phyloP scores from a whole-genome alignment of 2,888 invertebrate genomes.

The Octodonta nipae region DNA sequence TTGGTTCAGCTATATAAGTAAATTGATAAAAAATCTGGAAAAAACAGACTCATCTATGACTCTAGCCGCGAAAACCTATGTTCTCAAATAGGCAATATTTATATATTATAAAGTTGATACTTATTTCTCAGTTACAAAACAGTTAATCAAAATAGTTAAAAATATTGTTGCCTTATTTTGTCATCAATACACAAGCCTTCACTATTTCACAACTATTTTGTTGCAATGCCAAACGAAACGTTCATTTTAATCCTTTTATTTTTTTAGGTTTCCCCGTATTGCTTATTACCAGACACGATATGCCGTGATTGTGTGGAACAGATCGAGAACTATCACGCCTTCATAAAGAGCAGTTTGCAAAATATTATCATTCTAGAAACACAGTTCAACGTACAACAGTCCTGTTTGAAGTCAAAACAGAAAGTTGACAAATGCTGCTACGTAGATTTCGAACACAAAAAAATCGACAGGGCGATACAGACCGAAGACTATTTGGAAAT shows the following conservation, averaged over 20 bases:
- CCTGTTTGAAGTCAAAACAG: slow-evolving; percentile 31
- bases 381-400: slow-evolving; percentile 31
- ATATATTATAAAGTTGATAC: too few relatives aligned
- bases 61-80: too few relatives aligned
- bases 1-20: too few relatives aligned
- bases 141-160: too few relatives aligned
- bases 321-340: slow-evolving; percentile 29
- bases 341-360: slow-evolving; percentile 31
- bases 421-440: slow-evolving; percentile 36
- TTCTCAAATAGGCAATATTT: too few relatives aligned
- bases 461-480: slow-evolving; percentile 27
- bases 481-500: slow-evolving; percentile 26
- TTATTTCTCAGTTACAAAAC: too few relatives aligned
- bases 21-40: too few relatives aligned
- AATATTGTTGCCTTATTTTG: too few relatives aligned
- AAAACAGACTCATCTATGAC: too few relatives aligned
- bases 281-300: slow-evolving; percentile 31
- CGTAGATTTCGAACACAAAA: slow-evolving; percentile 30
- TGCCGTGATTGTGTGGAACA: slow-evolving; percentile 29
- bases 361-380: slow-evolving; percentile 31
- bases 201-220: not conserved
- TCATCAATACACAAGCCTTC: too few relatives aligned
- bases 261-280: slow-evolving; percentile 29
- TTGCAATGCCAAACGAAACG: not conserved
- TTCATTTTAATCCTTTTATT: not conserved